phyloP scores from a whole-genome alignment of 2,888 invertebrate species.

The Xestoiulus laeticollis region DNA sequence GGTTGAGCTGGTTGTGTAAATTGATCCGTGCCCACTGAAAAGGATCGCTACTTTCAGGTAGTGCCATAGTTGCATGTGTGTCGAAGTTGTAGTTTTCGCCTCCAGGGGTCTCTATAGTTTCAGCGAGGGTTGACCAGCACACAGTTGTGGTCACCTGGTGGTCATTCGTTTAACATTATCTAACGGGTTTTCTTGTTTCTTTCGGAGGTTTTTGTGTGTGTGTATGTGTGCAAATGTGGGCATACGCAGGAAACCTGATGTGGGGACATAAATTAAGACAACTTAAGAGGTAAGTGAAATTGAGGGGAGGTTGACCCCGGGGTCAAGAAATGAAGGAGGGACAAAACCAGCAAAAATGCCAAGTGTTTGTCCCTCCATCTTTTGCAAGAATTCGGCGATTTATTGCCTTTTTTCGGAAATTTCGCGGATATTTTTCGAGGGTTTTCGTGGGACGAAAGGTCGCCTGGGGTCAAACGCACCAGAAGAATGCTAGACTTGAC shows the following conservation, averaged over 20 bases:
- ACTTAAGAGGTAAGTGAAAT: conserved; percentile 37
- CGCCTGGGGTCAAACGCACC: not conserved
- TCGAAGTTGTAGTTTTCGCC: not conserved
- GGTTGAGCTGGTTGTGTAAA: no score
- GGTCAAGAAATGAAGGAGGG: conserved; percentile 18
- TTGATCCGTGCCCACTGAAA: no score
- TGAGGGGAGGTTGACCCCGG: conserved; percentile 24
- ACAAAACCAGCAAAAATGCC: not conserved
- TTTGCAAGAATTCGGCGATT: not conserved
- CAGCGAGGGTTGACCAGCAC: not conserved
- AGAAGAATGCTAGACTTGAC: not conserved
- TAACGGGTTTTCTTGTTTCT: not conserved
- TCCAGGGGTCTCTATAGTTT: not conserved
- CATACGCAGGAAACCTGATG: not conserved
- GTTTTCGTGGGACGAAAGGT: not conserved
- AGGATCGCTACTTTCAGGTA: no score
- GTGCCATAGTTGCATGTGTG: not conserved
- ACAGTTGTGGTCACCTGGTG: not conserved
- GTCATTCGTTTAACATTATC: not conserved
- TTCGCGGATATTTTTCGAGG: not conserved
- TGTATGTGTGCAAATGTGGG: no score
- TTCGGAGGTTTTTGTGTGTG: not conserved
- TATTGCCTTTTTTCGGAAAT: conserved; percentile 5
- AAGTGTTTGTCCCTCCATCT: not conserved
- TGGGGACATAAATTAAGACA: conserved; percentile 27